phyloP scores from a whole-genome alignment of 2,888 invertebrate genomes.

The Oxyscelio sp. region DNA sequence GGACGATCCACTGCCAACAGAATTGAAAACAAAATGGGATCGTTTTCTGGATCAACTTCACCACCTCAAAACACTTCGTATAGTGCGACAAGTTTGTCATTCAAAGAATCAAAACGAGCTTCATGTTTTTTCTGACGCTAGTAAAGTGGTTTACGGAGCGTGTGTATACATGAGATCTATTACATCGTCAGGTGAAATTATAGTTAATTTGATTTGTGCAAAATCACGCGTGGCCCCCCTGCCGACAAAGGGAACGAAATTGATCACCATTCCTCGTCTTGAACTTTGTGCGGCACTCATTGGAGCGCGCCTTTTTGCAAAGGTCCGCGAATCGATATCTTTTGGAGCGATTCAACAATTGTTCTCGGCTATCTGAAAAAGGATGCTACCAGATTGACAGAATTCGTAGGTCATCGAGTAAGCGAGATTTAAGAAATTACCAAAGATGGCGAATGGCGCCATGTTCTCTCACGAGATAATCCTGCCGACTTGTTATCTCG shows the following conservation, averaged over 20 bases:
- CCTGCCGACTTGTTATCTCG: background rate
- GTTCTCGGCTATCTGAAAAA: slow-evolving; percentile 4
- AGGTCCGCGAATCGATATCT: no score
- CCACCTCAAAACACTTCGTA: background rate
- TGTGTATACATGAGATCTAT: slow-evolving; percentile 29
- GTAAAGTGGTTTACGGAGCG: slow-evolving; percentile 35
- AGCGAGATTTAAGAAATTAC: slow-evolving; percentile 1
- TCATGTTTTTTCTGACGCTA: slow-evolving; percentile 40
- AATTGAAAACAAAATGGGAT: background rate
- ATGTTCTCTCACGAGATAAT: background rate
- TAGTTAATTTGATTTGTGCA: slow-evolving; percentile 40
- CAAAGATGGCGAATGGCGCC: slow-evolving; percentile 2
- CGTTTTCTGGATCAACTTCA: background rate
- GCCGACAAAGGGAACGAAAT: slow-evolving; percentile 17
- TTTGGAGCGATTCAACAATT: slow-evolving; percentile 21
- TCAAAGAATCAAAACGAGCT: slow-evolving; percentile 11
- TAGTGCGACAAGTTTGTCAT: slow-evolving; percentile 9
- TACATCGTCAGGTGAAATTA: background rate
- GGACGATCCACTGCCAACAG: slow-evolving; percentile 15
- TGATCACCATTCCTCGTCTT: slow-evolving; percentile 26
- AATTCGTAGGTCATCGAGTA: slow-evolving; percentile 15
- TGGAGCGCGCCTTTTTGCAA: no score
- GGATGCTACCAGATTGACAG: background rate
- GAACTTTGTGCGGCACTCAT: slow-evolving; percentile 40
- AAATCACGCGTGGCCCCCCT: slow-evolving; percentile 53